Base-by-base conservation (phyloP, 2,113 vertebrate genomes). In the Echinops telfairi region DNA sequence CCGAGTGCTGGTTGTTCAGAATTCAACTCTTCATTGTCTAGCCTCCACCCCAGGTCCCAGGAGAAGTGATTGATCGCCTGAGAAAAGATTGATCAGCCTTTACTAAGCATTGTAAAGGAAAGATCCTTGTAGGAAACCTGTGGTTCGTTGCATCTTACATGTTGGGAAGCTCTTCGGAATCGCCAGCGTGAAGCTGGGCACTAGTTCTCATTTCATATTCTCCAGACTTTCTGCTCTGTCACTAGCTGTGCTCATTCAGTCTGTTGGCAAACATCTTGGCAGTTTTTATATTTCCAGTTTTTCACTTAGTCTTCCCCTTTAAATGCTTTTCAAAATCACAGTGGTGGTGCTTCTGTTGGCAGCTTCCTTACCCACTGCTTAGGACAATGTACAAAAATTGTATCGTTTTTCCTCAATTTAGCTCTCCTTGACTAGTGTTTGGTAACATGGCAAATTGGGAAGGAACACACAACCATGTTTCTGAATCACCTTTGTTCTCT, bases 141-240 rank as follows among this genome's bases (percentile, higher is more conserved):
- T 19, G 75, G 6, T 33, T 10, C 58, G 73, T 70, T 85, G 40
- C 68, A 79, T 83, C 33, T 92, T 58, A 76, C 78, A 27, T 36
- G 60, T 82, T 64, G 81, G 71, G 0, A 36, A 90, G 78, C 23
- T 57, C 31, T 86, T 94, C 38, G 85, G 25, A 22, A 29, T 95
- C 66, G 7, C 71, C 75, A 91, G 57, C 85, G 11, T 12, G 40
- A 20, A 90, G 71, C 25, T 90, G 53, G n/a, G 10, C 3, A 3
- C 76, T 83, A 73, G 17, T 79, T 80, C 85, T 88, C 20, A 36
- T 71, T 77, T 94, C 25, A 92, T 88, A 85, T 86, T 92, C 23
- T 64, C 12, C 0, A 3, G 73, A 20, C 86, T 68, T 85, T 60
- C 79, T 53, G 33, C 40, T 57, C 16, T 81, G 83, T 92, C 12